phyloP scores from a whole-genome alignment of 2,888 invertebrate genomes.

The Mimas tiliae region DNA sequence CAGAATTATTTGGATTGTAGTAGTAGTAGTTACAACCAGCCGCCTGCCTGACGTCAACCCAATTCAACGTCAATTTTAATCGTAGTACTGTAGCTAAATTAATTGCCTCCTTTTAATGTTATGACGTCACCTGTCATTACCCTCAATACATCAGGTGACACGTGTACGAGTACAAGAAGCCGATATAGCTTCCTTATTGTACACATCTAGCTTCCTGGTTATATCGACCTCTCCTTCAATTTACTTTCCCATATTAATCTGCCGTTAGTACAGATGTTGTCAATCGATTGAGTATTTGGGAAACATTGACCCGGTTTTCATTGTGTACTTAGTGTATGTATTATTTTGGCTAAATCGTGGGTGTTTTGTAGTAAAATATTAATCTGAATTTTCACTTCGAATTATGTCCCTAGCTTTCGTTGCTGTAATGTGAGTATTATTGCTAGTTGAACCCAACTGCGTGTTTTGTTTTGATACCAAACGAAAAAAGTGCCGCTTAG shows the following conservation, averaged over 20 bases:
- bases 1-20: too few relatives aligned
- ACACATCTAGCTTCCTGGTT: conserved; percentile 20
- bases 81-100: background rate
- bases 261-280: background rate
- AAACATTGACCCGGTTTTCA: conserved; percentile 2
- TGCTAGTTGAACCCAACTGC: too few relatives aligned
- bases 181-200: conserved; percentile 9
- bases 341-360: background rate
- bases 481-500: too few relatives aligned
- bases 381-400: too few relatives aligned
- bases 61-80: too few relatives aligned
- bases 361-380: background rate
- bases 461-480: too few relatives aligned
- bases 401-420: too few relatives aligned
- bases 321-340: background rate
- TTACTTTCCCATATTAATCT: conserved; percentile 1
- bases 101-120: background rate
- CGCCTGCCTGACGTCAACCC: too few relatives aligned
- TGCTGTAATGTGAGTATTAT: too few relatives aligned
- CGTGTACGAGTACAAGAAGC: background rate
- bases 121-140: conserved; percentile 6
- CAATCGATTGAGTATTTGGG: background rate
- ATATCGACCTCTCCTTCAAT: background rate
- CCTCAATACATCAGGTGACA: background rate
- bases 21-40: too few relatives aligned